phyloP scores from a whole-genome alignment of 2,888 invertebrate genomes.

The Coleophora deauratella region DNA sequence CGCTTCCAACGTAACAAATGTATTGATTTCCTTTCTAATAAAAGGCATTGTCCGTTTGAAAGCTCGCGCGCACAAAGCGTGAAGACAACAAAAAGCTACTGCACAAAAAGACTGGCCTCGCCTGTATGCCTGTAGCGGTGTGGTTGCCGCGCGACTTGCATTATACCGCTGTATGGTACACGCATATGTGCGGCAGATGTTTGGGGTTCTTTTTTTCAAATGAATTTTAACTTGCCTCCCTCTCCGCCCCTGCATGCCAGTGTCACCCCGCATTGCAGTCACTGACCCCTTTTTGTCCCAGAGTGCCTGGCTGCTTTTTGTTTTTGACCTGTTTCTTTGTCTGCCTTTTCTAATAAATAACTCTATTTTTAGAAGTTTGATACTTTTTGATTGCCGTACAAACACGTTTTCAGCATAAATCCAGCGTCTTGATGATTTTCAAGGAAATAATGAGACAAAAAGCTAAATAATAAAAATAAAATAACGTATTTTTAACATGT shows the following conservation, averaged over 20 bases:
- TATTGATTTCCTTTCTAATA: conserved; percentile 60
- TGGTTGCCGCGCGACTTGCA: conserved; percentile 61
- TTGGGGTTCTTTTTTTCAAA: conserved; percentile 64
- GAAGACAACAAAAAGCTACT: conserved; percentile 62
- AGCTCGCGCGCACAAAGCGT: conserved; percentile 60
- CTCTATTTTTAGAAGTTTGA: too few species aligned
- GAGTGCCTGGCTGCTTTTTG: conserved; percentile 36
- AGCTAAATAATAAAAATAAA: too few species aligned
- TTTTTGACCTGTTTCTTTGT: conserved; percentile 50
- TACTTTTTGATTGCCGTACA: too few species aligned
- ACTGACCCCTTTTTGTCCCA: conserved; percentile 61
- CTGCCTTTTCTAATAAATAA: conserved; percentile 7
- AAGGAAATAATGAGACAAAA: too few species aligned
- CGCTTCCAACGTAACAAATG: conserved; percentile 33
- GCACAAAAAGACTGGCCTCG: conserved; percentile 55
- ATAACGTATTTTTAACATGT: too few species aligned
- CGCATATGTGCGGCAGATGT: conserved; percentile 71
- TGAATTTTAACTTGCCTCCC: conserved; percentile 44
- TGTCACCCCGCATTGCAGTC: conserved; percentile 56
- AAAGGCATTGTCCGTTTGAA: conserved; percentile 58
- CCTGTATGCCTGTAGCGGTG: conserved; percentile 47
- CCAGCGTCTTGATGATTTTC: too few species aligned
- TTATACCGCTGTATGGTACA: conserved; percentile 58
- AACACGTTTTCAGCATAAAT: too few species aligned
- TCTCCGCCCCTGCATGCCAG: conserved; percentile 37